Evolutionary conservation across 2,797 vertebrate genomes (phyloP), one percentile per base, ranked within the genome.

Genomic region (Platyrinchus mystaceus): DNA sequence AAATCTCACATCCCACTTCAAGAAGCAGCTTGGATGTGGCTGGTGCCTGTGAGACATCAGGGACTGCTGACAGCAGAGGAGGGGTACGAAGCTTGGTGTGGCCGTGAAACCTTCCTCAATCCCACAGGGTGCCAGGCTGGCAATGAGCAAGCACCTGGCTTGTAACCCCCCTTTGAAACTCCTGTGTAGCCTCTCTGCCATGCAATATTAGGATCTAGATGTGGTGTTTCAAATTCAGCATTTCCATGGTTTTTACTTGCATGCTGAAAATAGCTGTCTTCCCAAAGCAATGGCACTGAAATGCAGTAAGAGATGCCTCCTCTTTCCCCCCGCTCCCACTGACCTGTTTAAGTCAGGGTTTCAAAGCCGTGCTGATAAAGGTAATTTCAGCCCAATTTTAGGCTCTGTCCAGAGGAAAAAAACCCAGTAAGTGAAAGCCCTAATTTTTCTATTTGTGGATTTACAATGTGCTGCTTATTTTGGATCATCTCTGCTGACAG

Each of bases 381-480:
- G 32, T 70, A 73, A 59, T 74, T 87, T 74, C 59, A 77, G 34
- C 60, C 15, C n/a, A 79, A 4, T 71, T 89, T 93, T 80, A 89
- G 32, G 18, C 41, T 49, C 63, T 2, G 4, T 70, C 19, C 15
- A 32, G 14, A 49, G 55, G 2, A 26, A 52, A 78, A 75, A 46
- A 64, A 50, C 7, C 10, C 17, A 62, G 6, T 36, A 86, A 77
- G 30, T 27, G 53, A 84, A 93, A 89, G 17, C 44, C 41, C 30
- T 83, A 55, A 74, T 95, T 94, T 93, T 90, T 49, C 64, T 90
- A 50, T 92, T 85, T 94, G 93, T 83, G 84, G 77, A 64, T 87
- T 95, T 84, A 36, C 19, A 60, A 28, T 7, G 44, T 74, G 62
- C 60, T 84, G 84, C 88, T 94, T 95, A 67, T 80, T 96, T 96